Evolutionary conservation across 2,888 invertebrate species (phyloP), one percentile per base, ranked within the genome.

Genomic region (Pelosia muscerda): DNA sequence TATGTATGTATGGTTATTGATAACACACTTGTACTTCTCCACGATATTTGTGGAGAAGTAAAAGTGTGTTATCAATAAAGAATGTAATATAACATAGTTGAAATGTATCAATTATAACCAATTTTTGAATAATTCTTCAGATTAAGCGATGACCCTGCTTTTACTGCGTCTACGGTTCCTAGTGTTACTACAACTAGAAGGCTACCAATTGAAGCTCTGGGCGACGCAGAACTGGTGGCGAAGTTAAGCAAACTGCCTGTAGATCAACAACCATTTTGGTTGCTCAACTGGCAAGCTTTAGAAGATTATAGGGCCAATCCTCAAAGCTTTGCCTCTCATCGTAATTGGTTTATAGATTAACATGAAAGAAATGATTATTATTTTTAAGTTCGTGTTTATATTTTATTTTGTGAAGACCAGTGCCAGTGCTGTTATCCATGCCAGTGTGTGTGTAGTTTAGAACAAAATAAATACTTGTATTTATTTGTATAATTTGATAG

Each of bases 221-320:
- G 96, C 1, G 96, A 97, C 79, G 85, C 83, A n/a, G 91, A 94
- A 0, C 87, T 96, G 11, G 94, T 97, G 0, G 92, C 96, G 55
- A 88, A 95, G 57, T 86, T 97, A 9, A 95, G 94, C 73, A 90
- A 92, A 10, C 94, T 96, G 86, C 97, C 87, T 0, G 4, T 77
- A 0, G 83, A 88, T 60, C 72, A 84, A 58, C 95, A 96, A 74
- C 97, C 97, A 0, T 97, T 96, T 88, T 97, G 97, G 97, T 93
- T 95, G 62, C 75, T 97, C 49, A 97, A 97, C 86, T 96, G 96
- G 84, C 91, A 95, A 69, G 95, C 95, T 0, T 94, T 97, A 19
- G 96, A 97, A 82, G 92, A 90, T 0, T 91, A 95, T 42, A 92
- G 96, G 64, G 84, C 81, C 0, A 81, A 80, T n/a, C 88, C 88